Evolutionary conservation across 2,888 invertebrate species (phyloP), one percentile per base, ranked within the genome.

Genomic region (Bembecia ichneumoniformis): DNA sequence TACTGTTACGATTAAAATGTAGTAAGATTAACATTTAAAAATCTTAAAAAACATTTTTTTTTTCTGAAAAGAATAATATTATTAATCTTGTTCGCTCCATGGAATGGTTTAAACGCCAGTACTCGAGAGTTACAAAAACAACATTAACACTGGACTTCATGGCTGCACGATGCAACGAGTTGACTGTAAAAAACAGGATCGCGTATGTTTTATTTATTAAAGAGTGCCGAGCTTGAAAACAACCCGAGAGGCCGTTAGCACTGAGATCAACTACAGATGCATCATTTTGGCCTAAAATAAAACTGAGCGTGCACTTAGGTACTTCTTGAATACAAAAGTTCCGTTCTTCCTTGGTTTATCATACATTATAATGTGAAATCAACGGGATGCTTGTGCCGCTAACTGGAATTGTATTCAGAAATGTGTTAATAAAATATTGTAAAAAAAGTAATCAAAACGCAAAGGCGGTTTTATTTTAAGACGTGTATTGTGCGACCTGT

Each of bases 171-270:
- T 28, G 28, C 9, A 28, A 28, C 28, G 28, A 28, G 28, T 28
- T 28, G 28, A 28, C 28, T 49, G 20, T 43, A 58, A 57, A 60
- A 57, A 57, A 59, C 58, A 58, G 51, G 54, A 56, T 46, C 50
- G 49, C 53, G 52, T 54, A 43, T 47, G 46, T 47, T 59, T 60
- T 58, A 61, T 60, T 61, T 56, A 63, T 59, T 58, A 55, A 56
- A 59, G 47, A 55, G 53, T 50, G 47, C 48, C 40, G 51, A 47
- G 54, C 55, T 56, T 54, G 55, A 55, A 59, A 62, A 61, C 53
- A 58, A 54, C 53, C 51, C 46, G 34, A 46, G 52, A 53, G 56
- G 55, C 57, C 59, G 52, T 60, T 59, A 53, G 45, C 57, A 59
- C 50, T 49, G 50, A 50, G 14, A 14, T 51, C 51, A 43, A 51